Evolutionary conservation across 2,113 vertebrate genomes (phyloP), one percentile per base, ranked within the genome.

Genomic region (Azemiops feae): DNA sequence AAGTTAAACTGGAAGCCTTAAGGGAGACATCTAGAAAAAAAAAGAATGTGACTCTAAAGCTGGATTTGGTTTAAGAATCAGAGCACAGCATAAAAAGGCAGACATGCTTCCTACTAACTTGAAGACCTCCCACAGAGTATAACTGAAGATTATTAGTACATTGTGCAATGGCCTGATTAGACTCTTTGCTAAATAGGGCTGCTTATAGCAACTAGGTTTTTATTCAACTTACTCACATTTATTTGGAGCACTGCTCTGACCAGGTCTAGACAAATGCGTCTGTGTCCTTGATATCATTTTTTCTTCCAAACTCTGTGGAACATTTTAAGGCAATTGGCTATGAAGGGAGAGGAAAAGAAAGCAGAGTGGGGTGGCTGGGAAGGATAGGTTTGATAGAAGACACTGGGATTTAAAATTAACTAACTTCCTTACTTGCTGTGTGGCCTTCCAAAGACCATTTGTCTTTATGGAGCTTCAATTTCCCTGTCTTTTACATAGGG

Each of bases 361-460:
- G 94, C 91, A 81, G 74, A 81, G 18, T 91, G 89, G 96, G 93
- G 14, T 58, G 8, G 90, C 91, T 89, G 93, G 93, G 93, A 96
- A 85, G 53, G 53, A 47, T 1, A 23, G n/a, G 23, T 20, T 81
- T 64, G 74, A 30, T 58, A 89, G 85, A 95, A 87, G 81, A 86
- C 27, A 92, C 93, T 96, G 94, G 96, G 95, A 96, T 96, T 94
- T 90, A 94, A 95, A 96, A 96, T 96, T 95, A 97, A 95, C 96
- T 96, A 91, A 93, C 92, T 95, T 94, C 95, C 95, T 95, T 94
- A 92, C 95, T 96, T 43, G 92, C 95, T 97, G 96, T 97, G 96
- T 97, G 96, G 96, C 95, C 96, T 96, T 94, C 95, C 91, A 96
- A 94, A 96, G 96, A 93, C 91, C 93, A 96, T 95, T 97, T 95